Evolutionary conservation across 2,113 vertebrate species (phyloP).

Genomic region (Boleophthalmus pectinirostris): DNA sequence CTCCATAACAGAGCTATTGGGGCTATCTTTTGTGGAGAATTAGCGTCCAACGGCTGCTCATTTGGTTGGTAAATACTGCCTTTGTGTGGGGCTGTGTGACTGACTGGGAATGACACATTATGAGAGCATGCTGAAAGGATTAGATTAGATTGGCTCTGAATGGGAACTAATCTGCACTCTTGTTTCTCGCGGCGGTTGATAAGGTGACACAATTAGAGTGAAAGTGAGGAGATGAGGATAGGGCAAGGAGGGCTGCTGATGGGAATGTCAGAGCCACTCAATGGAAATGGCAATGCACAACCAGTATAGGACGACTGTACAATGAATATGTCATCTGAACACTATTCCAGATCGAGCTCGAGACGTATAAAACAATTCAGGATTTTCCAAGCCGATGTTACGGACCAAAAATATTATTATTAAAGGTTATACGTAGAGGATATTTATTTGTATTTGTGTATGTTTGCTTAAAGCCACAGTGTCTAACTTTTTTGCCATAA

Average conservation of each 20-base stretch:
- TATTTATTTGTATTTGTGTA: no score
- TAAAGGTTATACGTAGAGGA: no score
- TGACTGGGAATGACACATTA: constrained; percentile 51
- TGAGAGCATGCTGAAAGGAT: constrained; percentile 58
- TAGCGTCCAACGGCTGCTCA: constrained; percentile 51
- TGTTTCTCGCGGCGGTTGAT: constrained; percentile 64
- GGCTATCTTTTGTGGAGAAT: constrained; percentile 38
- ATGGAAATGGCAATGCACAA: constrained; percentile 14
- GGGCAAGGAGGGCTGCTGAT: constrained; percentile 21
- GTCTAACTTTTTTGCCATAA: no score
- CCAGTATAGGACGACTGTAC: background rate
- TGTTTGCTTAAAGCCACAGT: no score
- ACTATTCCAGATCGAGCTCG: no score
- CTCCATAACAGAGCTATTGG: constrained; percentile 27
- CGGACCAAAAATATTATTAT: no score
- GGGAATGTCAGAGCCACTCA: constrained; percentile 25
- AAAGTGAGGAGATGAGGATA: constrained; percentile 31
- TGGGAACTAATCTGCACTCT: constrained; percentile 65
- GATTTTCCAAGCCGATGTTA: no score
- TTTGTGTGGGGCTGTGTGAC: constrained; percentile 41
- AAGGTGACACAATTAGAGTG: constrained; percentile 55
- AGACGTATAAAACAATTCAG: no score
- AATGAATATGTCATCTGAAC: background rate
- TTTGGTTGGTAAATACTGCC: constrained; percentile 51
- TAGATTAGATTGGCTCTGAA: constrained; percentile 65